A percentile compares a stretch with the other conserved stretches of the same genome.
These are phyloP conservation scores for Diplodus sargus DNA, from an alignment of 2,797 vertebrate genomes.

Conservation along the genomic window DNA sequence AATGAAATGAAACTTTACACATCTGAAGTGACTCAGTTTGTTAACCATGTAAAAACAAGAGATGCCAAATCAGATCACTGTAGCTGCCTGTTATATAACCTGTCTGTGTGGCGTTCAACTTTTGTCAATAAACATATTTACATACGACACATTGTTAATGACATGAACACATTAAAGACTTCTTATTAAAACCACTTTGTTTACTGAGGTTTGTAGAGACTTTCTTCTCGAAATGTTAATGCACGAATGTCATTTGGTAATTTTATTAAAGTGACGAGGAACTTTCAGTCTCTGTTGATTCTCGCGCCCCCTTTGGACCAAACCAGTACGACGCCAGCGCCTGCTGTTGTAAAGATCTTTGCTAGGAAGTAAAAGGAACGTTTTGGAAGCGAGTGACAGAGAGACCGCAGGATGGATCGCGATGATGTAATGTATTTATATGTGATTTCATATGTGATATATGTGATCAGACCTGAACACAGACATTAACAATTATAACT, in stretches of 20 bases:
- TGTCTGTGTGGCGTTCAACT: slow-evolving; percentile 19
- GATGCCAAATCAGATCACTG: slow-evolving; percentile 6
- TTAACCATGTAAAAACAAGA: slow-evolving; percentile 4
- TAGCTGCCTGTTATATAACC: not conserved
- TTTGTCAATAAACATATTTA: slow-evolving; percentile 9
- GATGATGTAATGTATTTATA: no score
- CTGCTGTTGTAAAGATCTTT: no score
- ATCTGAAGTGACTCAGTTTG: not conserved
- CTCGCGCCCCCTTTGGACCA: no score
- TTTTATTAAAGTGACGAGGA: no score
- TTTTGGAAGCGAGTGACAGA: no score
- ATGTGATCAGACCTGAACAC: no score
- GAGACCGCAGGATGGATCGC: no score
- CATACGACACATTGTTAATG: not conserved
- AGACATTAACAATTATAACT: no score
- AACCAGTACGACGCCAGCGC: no score
- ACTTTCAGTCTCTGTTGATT: no score
- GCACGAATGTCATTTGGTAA: not conserved
- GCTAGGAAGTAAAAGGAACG: no score
- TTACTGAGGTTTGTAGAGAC: not conserved
- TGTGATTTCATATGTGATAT: no score
- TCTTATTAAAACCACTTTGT: slow-evolving; percentile 23
- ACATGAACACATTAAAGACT: slow-evolving; percentile 36
- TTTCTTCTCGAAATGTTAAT: not conserved
- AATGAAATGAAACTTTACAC: not conserved